Percentiles rank a stretch among this genome's conserved stretches.
phyloP scores from a whole-genome alignment of 2,888 invertebrate species.

The Coremacera marginata region DNA sequence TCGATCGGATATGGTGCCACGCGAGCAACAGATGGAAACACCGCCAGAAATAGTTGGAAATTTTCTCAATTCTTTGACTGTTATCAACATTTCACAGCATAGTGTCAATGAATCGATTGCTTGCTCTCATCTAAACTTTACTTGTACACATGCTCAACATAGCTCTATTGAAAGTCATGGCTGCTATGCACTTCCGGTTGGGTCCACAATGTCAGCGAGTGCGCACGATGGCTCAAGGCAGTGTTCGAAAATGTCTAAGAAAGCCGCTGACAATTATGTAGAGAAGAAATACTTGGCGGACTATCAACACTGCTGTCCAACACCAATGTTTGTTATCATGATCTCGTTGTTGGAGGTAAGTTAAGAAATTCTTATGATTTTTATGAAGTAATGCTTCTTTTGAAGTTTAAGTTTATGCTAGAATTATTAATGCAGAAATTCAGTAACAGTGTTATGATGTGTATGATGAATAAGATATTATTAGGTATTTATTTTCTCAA shows the following conservation, averaged over 20 bases:
- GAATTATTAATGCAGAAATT: too few species aligned
- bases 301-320: conserved; percentile 93
- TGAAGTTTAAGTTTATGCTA: too few species aligned
- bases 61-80: conserved; percentile 46
- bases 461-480: too few species aligned
- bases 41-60: conserved; percentile 25
- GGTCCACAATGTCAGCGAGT: neutral
- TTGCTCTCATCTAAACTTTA: conserved; percentile 7
- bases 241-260: neutral
- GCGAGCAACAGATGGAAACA: conserved; percentile 47
- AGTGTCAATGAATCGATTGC: conserved; percentile 45
- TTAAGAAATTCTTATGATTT: conserved; percentile 44
- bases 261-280: neutral
- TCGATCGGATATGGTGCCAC: conserved; percentile 49
- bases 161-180: neutral
- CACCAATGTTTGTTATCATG: conserved; percentile 92
- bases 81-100: conserved; percentile 59
- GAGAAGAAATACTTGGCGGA: conserved; percentile 87
- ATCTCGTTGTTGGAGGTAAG: conserved; percentile 94
- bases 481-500: too few species aligned
- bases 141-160: neutral
- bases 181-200: neutral
- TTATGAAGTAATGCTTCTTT: too few species aligned
- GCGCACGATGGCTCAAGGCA: neutral
- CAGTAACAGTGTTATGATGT: too few species aligned